These are phyloP conservation scores for Drosophila kohkoa DNA, from an alignment of 1,140 invertebrate species.

Conservation along the genomic window DNA sequence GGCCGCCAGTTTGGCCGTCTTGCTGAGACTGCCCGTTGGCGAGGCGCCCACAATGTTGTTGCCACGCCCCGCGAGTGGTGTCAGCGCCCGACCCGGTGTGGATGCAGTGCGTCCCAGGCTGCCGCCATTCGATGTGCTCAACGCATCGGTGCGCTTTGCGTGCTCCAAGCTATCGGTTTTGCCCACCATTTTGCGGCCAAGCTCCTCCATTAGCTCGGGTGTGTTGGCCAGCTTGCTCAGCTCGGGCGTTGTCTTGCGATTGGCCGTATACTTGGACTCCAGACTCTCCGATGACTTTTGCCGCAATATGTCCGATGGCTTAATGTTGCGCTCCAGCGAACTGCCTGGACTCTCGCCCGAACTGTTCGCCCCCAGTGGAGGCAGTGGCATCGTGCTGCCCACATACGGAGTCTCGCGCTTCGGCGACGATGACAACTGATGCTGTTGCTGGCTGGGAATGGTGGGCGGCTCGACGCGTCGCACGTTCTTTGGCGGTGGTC, in stretches of 20 bases:
- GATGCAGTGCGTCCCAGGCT: constrained; percentile 69
- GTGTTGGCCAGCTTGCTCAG: constrained; percentile 74
- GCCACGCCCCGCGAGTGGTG: constrained; percentile 44
- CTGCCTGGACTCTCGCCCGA: constrained; percentile 79
- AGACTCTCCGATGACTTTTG: constrained; percentile 82
- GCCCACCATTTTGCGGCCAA: constrained; percentile 79
- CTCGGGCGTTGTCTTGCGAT: constrained; percentile 82
- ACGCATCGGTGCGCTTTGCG: constrained; percentile 61
- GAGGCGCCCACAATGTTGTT: constrained; percentile 56
- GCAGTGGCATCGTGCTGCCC: constrained; percentile 75
- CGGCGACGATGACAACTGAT: constrained; percentile 73
- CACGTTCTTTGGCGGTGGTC: constrained; percentile 88
- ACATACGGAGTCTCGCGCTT: constrained; percentile 71
- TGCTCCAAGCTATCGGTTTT: constrained; percentile 80
- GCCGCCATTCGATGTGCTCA: constrained; percentile 25
- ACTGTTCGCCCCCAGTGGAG: constrained; percentile 37
- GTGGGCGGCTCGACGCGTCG: constrained; percentile 86
- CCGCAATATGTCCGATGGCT: constrained; percentile 82
- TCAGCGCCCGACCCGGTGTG: constrained; percentile 58
- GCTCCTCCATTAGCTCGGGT: constrained; percentile 79
- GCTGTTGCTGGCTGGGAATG: constrained; percentile 84
- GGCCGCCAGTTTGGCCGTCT: constrained; percentile 64
- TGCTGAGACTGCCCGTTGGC: constrained; percentile 75
- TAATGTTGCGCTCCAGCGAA: constrained; percentile 82
- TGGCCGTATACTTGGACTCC: constrained; percentile 71